These are phyloP conservation scores for Dasysyrphus tricinctus DNA, from an alignment of 2,888 invertebrate species.

Conservation along the genomic window DNA sequence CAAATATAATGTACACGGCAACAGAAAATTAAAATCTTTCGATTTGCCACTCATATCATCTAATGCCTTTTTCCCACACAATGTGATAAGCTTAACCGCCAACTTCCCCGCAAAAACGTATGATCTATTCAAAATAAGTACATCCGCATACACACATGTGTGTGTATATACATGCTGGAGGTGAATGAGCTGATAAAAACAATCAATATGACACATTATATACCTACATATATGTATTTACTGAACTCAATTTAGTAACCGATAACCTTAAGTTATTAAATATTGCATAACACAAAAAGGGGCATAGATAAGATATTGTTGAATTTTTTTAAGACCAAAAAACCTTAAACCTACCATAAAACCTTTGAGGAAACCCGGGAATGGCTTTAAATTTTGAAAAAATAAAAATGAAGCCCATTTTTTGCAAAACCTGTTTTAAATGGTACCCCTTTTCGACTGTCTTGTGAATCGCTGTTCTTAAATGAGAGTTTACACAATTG, in stretches of 20 bases:
- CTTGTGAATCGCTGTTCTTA: too few species aligned
- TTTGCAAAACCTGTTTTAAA: too few species aligned
- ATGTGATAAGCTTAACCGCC: background rate
- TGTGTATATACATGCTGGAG: background rate
- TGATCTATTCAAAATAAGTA: background rate
- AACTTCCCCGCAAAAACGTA: background rate
- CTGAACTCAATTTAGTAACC: background rate
- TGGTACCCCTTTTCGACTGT: too few species aligned
- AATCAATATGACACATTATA: background rate
- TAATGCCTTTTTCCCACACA: background rate
- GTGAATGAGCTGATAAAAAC: background rate
- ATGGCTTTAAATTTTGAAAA: too few species aligned
- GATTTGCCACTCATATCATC: background rate
- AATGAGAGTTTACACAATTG: too few species aligned
- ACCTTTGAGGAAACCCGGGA: too few species aligned
- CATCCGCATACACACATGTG: background rate
- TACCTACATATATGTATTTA: background rate
- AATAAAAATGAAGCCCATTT: too few species aligned
- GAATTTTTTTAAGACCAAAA: too few species aligned
- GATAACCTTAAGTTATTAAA: background rate
- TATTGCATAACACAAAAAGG: too few species aligned
- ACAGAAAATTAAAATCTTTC: background rate
- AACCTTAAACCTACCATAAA: too few species aligned
- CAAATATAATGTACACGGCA: background rate
- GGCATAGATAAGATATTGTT: too few species aligned